Evolutionary conservation across 2,888 invertebrate species (phyloP).

Genomic region (Idaea straminata): DNA sequence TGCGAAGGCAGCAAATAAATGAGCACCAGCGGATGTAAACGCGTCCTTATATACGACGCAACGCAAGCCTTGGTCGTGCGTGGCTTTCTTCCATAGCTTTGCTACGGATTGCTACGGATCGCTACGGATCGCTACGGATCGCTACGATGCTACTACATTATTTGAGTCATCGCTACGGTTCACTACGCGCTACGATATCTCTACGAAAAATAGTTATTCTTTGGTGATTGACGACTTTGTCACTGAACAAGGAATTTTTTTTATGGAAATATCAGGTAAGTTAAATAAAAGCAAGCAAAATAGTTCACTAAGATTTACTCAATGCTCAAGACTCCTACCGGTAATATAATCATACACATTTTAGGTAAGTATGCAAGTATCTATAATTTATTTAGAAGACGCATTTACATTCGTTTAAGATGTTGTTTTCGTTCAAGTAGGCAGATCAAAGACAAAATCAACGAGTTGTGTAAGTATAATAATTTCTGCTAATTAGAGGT

Average conservation of each 20-base stretch:
- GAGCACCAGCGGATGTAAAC: constrained; percentile 50
- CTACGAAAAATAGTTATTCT: no score
- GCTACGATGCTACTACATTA: no score
- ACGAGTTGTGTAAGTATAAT: neutral
- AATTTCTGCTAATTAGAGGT: neutral
- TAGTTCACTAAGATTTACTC: no score
- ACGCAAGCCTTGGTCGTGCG: neutral
- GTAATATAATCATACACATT: no score
- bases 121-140: neutral
- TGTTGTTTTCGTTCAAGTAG: neutral
- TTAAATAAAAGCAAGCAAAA: no score
- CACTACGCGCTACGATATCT: no score
- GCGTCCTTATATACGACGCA: constrained; percentile 58
- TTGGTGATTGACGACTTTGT: no score
- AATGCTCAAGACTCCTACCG: no score
- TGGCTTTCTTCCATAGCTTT: neutral
- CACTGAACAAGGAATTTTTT: no score
- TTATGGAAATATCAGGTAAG: no score
- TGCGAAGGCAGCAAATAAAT: constrained; percentile 61
- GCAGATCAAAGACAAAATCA: neutral
- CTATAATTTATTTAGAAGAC: neutral
- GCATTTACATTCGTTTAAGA: neutral
- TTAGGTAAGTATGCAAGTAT: no score
- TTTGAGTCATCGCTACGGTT: no score
- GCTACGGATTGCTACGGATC: neutral